phyloP scores from a whole-genome alignment of 1,140 invertebrate species.

The Archivesica marissinica region DNA sequence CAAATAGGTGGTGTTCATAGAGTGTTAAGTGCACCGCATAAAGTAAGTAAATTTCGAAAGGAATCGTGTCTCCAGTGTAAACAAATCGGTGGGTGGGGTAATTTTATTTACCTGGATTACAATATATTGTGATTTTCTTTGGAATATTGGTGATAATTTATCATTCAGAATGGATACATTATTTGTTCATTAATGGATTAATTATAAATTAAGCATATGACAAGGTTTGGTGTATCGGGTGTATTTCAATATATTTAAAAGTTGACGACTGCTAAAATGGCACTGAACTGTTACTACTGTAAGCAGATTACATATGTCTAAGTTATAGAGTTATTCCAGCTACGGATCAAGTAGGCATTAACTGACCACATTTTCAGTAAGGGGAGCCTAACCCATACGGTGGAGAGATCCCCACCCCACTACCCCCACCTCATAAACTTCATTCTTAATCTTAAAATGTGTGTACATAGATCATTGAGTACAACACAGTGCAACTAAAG shows the following conservation, averaged over 20 bases:
- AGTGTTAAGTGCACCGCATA: conserved; percentile 95
- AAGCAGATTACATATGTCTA: no score
- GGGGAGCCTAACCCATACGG: no score
- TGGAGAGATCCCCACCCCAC: no score
- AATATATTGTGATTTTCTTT: not conserved
- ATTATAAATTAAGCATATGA: not conserved
- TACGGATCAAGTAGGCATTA: no score
- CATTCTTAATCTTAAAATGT: no score
- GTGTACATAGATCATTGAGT: no score
- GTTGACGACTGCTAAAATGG: no score
- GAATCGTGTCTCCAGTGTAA: conserved; percentile 64
- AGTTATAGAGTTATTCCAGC: no score
- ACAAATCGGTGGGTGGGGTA: conserved; percentile 65
- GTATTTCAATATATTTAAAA: not conserved
- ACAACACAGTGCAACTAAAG: no score
- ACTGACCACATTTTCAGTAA: no score
- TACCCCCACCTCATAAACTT: no score
- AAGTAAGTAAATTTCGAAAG: conserved; percentile 89
- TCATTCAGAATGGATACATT: not conserved
- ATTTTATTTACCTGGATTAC: not conserved
- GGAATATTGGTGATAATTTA: not conserved
- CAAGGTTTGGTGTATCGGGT: not conserved
- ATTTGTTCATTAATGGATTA: not conserved
- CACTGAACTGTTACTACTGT: no score
- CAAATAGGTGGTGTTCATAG: conserved; percentile 97